phyloP scores from a whole-genome alignment of 2,888 invertebrate genomes.

The Ophion ellenae region DNA sequence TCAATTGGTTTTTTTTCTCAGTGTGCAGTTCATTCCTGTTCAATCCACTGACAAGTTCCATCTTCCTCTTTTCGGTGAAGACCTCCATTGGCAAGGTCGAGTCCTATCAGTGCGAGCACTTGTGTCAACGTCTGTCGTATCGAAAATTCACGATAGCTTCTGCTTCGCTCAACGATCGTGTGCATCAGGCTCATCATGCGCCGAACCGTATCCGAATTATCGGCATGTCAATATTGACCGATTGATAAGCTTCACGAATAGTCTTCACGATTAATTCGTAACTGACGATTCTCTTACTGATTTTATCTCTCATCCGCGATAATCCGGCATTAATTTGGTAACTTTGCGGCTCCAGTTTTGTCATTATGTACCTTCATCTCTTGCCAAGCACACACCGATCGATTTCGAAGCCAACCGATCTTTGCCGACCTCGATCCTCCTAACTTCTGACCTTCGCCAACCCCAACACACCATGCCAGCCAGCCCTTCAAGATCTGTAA shows the following conservation, averaged over 20 bases:
- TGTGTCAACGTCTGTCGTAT: constrained; percentile 43
- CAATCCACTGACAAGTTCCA: background rate
- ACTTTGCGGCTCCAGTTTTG: background rate
- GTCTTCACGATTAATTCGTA: background rate
- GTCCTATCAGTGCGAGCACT: constrained; percentile 5
- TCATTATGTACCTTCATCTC: background rate
- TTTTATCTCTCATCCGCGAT: background rate
- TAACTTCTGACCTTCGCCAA: background rate
- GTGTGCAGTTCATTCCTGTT: background rate
- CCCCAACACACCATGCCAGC: background rate
- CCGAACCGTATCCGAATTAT: background rate
- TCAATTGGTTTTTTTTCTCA: too few species aligned
- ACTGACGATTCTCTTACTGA: background rate
- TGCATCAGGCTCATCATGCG: background rate
- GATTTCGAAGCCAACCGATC: background rate
- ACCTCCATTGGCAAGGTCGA: background rate
- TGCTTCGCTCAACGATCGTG: background rate
- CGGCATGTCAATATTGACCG: background rate
- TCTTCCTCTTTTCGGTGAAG: constrained; percentile 11
- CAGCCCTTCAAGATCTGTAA: background rate
- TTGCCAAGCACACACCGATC: background rate
- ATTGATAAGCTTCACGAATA: background rate
- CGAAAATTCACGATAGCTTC: constrained; percentile 4
- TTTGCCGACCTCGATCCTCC: background rate
- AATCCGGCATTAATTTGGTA: background rate